phyloP scores from a whole-genome alignment of 2,113 vertebrate species.

The Neomonachus schauinslandi region DNA sequence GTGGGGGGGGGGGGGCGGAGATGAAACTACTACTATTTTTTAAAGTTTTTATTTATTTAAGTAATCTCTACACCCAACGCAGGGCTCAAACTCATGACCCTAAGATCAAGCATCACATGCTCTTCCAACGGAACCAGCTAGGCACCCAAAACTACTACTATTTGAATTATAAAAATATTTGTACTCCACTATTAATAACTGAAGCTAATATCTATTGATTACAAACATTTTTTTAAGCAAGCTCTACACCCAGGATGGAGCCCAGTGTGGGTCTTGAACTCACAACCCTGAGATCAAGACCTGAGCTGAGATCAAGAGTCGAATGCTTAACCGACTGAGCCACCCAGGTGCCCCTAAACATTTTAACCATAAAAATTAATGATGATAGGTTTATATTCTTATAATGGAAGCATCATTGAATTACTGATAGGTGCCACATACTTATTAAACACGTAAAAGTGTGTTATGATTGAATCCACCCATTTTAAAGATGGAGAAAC shows the following conservation, averaged over 20 bases:
- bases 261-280: neutral
- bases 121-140: neutral
- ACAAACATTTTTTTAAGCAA: neutral
- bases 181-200: neutral
- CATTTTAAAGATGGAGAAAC: neutral
- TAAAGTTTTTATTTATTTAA: neutral
- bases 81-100: neutral
- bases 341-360: neutral
- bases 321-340: neutral
- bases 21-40: too few species aligned
- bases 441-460: neutral
- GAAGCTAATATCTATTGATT: neutral
- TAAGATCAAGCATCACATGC: neutral
- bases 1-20: too few species aligned
- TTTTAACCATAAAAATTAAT: neutral
- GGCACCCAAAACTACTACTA: neutral
- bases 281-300: neutral
- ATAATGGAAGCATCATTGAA: neutral
- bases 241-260: neutral
- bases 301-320: neutral
- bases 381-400: neutral
- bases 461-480: rapidly evolving
- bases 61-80: neutral
- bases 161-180: neutral
- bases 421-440: rapidly evolving